Base-by-base conservation (phyloP, 2,797 vertebrate species). In the Thunnus albacares region DNA sequence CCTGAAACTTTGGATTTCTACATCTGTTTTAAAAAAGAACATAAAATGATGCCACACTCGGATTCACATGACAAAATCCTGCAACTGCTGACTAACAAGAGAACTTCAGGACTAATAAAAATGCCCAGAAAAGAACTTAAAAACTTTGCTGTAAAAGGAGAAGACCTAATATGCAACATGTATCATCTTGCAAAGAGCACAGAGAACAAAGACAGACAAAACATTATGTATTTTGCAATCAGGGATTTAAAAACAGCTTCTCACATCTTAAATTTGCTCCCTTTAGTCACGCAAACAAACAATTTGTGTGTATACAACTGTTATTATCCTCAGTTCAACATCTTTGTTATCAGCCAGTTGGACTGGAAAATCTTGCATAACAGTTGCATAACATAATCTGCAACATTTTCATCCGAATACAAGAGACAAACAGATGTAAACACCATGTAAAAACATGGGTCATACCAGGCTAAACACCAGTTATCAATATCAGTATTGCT, bases 401-500 rank as follows among this genome's bases (percentile, higher is more conserved):
- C 22, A 64, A 52, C 28, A 55, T 28, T 9, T 26, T 41, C n/a
- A 62, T n/a, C 30, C 28, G 33, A 81, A 66, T 13, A 62, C 56
- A 51, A 22, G 61, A 81, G 38, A 45, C 68, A 57, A 12, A 67
- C 68, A 17, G 17, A 43, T 7, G 57, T 51, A 33, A 38, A 38
- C 47, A 30, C 6, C 0, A 7, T 2, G 47, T 0, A 24, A 0
- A 22, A 41, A 56, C 12, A 14, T 14, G 53, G 66, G 38, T 67
- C 58, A 47, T 9, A 11, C 20, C 24, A 18, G 57, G 22, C 65
- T 52, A 61, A 80, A 14, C 14, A 11, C 2, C 41, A 52, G 30
- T 66, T 59, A 75, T 67, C 55, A 13, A 10, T 3, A 14, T 69
- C 59, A 56, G 77, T 47, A 78, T 61, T 30, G 20, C 35, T 38